Conservation (phyloP, 2,797 vertebrate species). For the Crocodylus rhombifer region DNA sequence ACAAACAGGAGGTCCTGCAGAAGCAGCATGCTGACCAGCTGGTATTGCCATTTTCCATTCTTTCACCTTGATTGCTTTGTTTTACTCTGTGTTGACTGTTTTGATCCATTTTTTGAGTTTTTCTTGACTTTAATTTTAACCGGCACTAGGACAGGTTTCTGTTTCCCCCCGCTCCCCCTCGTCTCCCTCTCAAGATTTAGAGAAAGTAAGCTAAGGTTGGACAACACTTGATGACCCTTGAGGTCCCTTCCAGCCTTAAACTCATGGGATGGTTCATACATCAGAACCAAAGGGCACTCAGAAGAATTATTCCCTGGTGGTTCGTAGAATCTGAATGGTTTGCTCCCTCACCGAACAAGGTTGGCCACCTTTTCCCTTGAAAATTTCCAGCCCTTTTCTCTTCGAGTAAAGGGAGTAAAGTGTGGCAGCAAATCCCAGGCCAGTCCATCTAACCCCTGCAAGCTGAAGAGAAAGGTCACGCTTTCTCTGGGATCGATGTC, state of each 20-base stretch:
- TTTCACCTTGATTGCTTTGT: conserved; percentile 41
- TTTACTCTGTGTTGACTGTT: background rate
- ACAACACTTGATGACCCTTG: no score
- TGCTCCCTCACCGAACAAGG: background rate
- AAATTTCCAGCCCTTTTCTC: background rate
- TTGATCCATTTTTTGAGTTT: conserved; percentile 41
- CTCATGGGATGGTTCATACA: background rate
- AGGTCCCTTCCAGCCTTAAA: background rate
- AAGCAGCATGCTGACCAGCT: conserved; percentile 92
- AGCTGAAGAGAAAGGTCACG: accelerated
- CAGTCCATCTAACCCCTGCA: background rate
- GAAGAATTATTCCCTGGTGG: background rate
- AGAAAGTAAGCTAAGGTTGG: background rate
- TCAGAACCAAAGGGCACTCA: background rate
- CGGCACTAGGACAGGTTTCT: background rate
- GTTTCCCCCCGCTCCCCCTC: no score
- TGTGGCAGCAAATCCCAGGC: background rate
- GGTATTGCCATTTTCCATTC: conserved; percentile 84
- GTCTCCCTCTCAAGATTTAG: background rate
- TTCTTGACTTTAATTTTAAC: conserved; percentile 36
- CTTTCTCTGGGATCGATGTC: background rate
- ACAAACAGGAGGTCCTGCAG: conserved; percentile 90
- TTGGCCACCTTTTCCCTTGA: conserved; percentile 29
- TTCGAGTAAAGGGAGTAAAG: background rate
- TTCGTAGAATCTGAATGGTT: background rate